Percentiles rank a stretch among this genome's conserved stretches.
These are phyloP conservation scores for Plagodis dolabraria DNA, from an alignment of 2,888 invertebrate genomes.

Conservation along the genomic window DNA sequence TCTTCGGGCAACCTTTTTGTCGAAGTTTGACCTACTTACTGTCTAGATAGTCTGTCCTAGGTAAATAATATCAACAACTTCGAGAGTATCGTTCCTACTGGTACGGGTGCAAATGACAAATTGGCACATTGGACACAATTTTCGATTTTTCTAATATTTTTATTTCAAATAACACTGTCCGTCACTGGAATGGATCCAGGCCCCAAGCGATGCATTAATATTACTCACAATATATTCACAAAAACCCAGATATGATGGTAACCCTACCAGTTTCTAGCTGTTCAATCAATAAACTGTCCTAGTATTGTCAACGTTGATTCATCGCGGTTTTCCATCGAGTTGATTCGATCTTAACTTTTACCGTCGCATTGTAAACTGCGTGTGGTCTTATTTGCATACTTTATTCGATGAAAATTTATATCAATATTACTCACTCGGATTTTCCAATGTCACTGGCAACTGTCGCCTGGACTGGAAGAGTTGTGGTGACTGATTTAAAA, in stretches of 20 bases:
- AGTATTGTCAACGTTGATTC: conserved; percentile 64
- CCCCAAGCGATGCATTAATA: too few relatives aligned
- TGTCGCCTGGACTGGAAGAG: conserved; percentile 7
- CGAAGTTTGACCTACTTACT: too few relatives aligned
- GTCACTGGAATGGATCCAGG: too few relatives aligned
- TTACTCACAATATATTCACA: too few relatives aligned
- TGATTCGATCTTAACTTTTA: conserved; percentile 44
- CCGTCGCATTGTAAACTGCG: conserved; percentile 45
- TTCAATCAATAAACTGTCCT: conserved; percentile 71
- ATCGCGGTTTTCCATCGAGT: conserved; percentile 42
- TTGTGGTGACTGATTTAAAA: conserved; percentile 15
- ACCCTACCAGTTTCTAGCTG: conserved; percentile 44
- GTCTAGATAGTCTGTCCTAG: too few relatives aligned
- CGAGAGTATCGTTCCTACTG: too few relatives aligned
- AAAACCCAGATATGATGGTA: conserved; percentile 34
- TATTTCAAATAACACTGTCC: too few relatives aligned
- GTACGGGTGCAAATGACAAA: too few relatives aligned
- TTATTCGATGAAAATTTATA: conserved; percentile 23
- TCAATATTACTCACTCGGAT: conserved; percentile 16
- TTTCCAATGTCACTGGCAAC: conserved; percentile 18
- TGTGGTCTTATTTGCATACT: conserved; percentile 51
- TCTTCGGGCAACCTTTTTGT: too few relatives aligned
- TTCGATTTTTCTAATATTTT: too few relatives aligned
- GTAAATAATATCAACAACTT: too few relatives aligned
- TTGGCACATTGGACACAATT: too few relatives aligned